phyloP scores from a whole-genome alignment of 2,888 invertebrate species.

The Melanostoma scalare region DNA sequence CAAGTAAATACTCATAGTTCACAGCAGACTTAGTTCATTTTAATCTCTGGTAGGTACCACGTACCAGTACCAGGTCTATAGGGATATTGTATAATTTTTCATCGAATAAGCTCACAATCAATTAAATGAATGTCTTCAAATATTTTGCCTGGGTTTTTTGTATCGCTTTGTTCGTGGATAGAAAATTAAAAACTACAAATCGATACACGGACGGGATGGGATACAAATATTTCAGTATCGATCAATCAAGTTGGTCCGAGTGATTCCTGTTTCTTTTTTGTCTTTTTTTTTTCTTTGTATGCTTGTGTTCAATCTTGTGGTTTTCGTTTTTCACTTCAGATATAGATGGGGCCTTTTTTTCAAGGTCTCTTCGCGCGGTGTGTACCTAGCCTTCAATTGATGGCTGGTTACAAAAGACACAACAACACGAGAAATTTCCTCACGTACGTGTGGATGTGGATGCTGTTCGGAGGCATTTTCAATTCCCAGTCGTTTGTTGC shows the following conservation, averaged over 20 bases:
- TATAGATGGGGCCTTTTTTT: constrained; percentile 48
- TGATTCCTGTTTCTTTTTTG: constrained; percentile 52
- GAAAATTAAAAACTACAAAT: constrained; percentile 72
- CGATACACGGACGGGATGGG: constrained; percentile 53
- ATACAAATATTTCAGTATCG: constrained; percentile 69
- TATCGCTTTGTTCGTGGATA: constrained; percentile 50
- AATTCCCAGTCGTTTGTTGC: constrained; percentile 56
- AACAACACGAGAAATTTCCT: constrained; percentile 61
- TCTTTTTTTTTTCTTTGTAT: constrained; percentile 2
- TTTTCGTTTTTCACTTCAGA: constrained; percentile 10
- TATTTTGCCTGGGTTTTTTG: constrained; percentile 2
- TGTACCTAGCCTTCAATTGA: constrained; percentile 56
- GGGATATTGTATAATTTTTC: constrained; percentile 13
- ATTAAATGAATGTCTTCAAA: constrained; percentile 53
- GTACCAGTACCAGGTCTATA: background rate
- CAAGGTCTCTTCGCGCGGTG: constrained; percentile 59
- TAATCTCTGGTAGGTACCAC: too few species aligned
- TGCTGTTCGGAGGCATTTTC: constrained; percentile 56
- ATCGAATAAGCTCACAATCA: constrained; percentile 47
- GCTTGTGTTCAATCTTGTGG: background rate
- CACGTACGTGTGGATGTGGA: constrained; percentile 58
- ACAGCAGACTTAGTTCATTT: too few species aligned
- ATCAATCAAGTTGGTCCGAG: constrained; percentile 70
- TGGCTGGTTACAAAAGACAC: constrained; percentile 40
- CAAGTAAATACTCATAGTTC: too few species aligned